These are phyloP conservation scores for Idaea biselata DNA, from an alignment of 2,888 invertebrate species.

Conservation along the genomic window DNA sequence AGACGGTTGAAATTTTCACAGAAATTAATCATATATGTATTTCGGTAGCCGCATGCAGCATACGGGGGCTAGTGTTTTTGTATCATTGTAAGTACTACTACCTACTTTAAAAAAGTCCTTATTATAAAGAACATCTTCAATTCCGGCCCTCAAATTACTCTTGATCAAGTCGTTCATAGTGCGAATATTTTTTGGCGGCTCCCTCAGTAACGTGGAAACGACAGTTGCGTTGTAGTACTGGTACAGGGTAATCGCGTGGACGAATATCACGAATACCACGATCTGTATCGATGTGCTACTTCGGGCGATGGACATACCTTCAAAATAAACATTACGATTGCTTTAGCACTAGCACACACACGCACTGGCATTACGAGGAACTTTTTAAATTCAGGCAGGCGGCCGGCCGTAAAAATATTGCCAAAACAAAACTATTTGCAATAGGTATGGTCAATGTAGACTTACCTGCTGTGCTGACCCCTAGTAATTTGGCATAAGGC, in stretches of 20 bases:
- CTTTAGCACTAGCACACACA: no score
- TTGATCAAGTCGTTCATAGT: conserved; percentile 79
- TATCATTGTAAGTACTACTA: conserved; percentile 12
- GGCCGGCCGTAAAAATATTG: no score
- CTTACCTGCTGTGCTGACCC: no score
- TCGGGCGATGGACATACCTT: conserved; percentile 67
- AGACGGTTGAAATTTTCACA: no score
- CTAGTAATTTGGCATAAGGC: no score
- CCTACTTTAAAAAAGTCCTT: conserved; percentile 82
- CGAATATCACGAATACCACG: conserved; percentile 72
- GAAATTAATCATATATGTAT: no score
- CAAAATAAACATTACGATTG: conserved; percentile 4
- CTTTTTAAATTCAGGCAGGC: no score
- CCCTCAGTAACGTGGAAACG: conserved; percentile 83
- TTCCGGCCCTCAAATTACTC: conserved; percentile 81
- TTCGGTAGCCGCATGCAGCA: neutral
- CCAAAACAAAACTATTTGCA: no score
- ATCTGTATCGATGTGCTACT: conserved; percentile 74
- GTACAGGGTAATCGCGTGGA: conserved; percentile 82
- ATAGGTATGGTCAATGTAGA: no score
- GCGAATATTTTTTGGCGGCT: conserved; percentile 82
- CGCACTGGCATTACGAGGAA: no score
- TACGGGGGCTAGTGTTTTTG: neutral
- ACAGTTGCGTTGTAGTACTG: conserved; percentile 87
- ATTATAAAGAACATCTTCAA: conserved; percentile 83